Evolutionary conservation across 2,113 vertebrate species (phyloP).

Genomic region (Planiliza haematocheilus): DNA sequence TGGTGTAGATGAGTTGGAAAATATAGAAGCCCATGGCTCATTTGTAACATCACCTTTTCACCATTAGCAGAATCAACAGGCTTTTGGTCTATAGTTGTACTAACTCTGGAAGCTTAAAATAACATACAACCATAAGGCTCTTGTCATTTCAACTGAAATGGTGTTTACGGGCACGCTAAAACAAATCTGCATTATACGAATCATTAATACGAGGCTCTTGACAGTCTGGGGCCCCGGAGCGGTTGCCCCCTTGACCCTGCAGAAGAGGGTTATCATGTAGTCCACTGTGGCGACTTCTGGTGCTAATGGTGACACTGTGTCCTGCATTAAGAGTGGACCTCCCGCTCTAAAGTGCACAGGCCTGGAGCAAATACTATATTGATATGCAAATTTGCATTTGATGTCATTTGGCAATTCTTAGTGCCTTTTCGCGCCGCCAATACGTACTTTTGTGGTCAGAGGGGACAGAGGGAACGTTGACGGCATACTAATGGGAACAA

Average conservation of each 20-base stretch:
- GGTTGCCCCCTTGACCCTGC: no score
- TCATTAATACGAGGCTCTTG: no score
- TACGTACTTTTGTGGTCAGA: slow-evolving; percentile 23
- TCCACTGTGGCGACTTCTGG: no score
- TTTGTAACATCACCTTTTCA: neutral
- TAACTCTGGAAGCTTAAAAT: neutral
- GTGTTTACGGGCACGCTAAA: no score
- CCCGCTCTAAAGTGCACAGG: neutral
- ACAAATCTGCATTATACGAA: no score
- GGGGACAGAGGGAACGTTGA: slow-evolving; percentile 12
- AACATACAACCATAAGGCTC: no score
- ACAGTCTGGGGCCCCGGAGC: no score
- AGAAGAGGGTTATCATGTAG: no score
- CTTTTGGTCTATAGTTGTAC: neutral
- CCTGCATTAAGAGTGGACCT: neutral
- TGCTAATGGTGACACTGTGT: neutral
- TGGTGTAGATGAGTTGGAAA: neutral
- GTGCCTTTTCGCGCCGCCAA: slow-evolving; percentile 1
- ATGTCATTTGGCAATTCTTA: slow-evolving; percentile 42
- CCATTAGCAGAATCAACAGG: neutral
- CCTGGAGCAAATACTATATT: slow-evolving; percentile 19
- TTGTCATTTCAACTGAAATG: no score
- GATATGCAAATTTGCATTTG: slow-evolving; percentile 44
- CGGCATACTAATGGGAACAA: slow-evolving; percentile 52
- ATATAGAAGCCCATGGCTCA: neutral